Evolutionary conservation across 2,113 vertebrate genomes (phyloP).

Genomic region (Brachionichthys hirsutus): DNA sequence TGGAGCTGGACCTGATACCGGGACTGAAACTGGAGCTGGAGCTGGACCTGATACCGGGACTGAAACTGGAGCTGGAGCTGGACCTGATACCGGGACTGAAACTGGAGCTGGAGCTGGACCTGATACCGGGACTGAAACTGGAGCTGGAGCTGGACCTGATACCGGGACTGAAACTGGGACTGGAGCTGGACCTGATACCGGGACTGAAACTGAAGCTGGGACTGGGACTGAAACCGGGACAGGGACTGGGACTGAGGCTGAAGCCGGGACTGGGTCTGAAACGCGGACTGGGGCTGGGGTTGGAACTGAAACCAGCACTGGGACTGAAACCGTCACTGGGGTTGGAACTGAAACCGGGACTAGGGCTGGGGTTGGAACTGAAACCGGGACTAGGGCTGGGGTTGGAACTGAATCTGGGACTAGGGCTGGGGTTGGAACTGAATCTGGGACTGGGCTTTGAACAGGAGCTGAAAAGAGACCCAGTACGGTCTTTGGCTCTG

Average conservation of each 20-base stretch:
- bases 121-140: too few relatives aligned
- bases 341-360: too few relatives aligned
- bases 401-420: not conserved
- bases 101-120: not conserved
- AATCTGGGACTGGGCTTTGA: not conserved
- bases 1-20: not conserved
- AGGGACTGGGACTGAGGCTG: not conserved
- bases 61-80: too few relatives aligned
- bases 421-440: not conserved
- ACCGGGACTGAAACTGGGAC: too few relatives aligned
- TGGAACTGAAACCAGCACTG: not conserved
- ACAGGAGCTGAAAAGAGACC: not conserved
- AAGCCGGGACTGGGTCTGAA: not conserved
- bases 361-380: too few relatives aligned
- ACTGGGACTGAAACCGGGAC: not conserved
- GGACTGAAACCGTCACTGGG: not conserved
- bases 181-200: too few relatives aligned
- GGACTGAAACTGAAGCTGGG: too few relatives aligned
- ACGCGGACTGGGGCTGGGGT: not conserved
- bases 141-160: too few relatives aligned
- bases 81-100: too few relatives aligned
- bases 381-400: not conserved
- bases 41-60: not conserved
- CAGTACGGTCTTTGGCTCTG: slow-evolving; percentile 19
- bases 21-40: not conserved